Evolutionary conservation across 2,113 vertebrate species (phyloP), one percentile per base, ranked within the genome.

Genomic region (Sylvietta virens): DNA sequence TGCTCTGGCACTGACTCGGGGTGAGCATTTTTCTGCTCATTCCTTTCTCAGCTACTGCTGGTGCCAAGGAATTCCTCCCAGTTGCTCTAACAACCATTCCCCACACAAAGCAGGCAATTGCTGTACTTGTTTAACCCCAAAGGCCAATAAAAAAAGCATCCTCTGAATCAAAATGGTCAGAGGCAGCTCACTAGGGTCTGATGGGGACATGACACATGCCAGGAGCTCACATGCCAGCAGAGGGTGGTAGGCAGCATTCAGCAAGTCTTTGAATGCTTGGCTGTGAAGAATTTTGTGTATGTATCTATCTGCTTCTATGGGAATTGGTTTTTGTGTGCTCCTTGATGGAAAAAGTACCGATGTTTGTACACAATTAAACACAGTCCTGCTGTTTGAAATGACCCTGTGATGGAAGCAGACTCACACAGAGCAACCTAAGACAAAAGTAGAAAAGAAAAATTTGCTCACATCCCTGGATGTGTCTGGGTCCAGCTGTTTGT

Each of bases 41-140:
- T 94, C 79, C 66, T 85, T 80, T 76, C 90, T 70, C 33, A 18
- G 3, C 47, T 71, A 57, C 31, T 15, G 39, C 39, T 74, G 57
- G 27, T 66, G 88, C 94, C 96, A 96, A 92, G 64, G 69, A 89
- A 96, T 96, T 95, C 82, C 65, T 95, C 47, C 35, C 71, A 31
- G 92, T 86, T 3, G 4, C 88, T 74, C 44, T 70, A 90, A 90
- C 92, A 84, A 91, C 89, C 15, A 0, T 70, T 83, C 22, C 22
- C 14, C 51, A 64, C 44, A 79, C 66, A 88, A 73, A 86, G 33
- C 61, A 88, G 76, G 62, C 42, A 39, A 42, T 28, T 47, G 23
- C 71, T 90, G 71, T 51, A 81, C 47, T 69, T 61, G 22, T 80
- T 90, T 88, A 94, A 90, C 64, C 35, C 66, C 58, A 73, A 90